phyloP scores from a whole-genome alignment of 2,797 vertebrate species.

The Varecia variegata region DNA sequence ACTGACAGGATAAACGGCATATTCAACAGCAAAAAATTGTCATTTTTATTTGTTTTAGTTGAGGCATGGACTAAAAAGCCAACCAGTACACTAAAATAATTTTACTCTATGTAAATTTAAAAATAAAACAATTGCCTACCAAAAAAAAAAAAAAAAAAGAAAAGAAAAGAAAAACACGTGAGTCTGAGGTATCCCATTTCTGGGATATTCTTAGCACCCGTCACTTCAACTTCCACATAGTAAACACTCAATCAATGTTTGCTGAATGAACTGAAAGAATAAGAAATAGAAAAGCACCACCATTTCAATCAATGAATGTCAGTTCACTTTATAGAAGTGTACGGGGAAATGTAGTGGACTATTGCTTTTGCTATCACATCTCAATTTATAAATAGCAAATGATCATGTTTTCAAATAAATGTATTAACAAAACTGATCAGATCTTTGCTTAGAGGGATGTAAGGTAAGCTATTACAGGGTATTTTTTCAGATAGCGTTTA shows the following conservation, averaged over 20 bases:
- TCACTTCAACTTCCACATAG: not conserved
- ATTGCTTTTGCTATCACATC: not conserved
- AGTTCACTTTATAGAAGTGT: not conserved
- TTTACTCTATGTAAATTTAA: not conserved
- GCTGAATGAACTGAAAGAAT: not conserved
- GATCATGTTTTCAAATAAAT: not conserved
- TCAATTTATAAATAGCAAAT: not conserved
- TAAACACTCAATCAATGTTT: not conserved
- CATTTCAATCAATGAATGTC: not conserved
- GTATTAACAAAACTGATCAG: not conserved
- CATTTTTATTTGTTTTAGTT: slow-evolving; percentile 27
- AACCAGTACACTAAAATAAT: not conserved
- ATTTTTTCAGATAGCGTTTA: not conserved
- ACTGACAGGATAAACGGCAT: not conserved
- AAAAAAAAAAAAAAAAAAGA: not conserved
- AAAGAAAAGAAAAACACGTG: not conserved
- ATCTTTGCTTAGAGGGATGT: not conserved
- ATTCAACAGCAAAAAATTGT: not conserved
- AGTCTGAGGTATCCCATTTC: not conserved
- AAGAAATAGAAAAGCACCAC: not conserved
- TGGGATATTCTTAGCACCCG: not conserved
- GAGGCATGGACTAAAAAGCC: not conserved
- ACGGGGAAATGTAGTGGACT: not conserved
- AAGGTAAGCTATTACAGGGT: not conserved
- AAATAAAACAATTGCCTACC: not conserved